Evolutionary conservation across 2,888 invertebrate genomes (phyloP).

Genomic region (Lymantria dispar): DNA sequence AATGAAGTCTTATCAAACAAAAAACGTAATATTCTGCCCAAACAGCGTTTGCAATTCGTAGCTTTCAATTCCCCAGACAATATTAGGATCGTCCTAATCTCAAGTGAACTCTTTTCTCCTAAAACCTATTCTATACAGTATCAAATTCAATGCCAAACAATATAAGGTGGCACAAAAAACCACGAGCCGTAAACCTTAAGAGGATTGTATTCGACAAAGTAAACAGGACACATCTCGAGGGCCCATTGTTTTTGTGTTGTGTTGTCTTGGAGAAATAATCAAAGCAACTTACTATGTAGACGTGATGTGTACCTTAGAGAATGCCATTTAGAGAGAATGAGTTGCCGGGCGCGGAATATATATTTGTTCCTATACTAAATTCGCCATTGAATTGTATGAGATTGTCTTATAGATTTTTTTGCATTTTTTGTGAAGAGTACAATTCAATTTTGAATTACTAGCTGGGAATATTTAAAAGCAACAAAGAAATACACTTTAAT

Average conservation of each 20-base stretch:
- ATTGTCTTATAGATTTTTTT: too few relatives aligned
- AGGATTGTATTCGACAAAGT: conserved; percentile 26
- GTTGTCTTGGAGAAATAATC: conserved; percentile 26
- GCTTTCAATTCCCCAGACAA: not conserved
- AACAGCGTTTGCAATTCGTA: too few relatives aligned
- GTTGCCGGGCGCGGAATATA: not conserved
- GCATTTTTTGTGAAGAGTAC: too few relatives aligned
- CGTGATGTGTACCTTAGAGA: conserved; percentile 7
- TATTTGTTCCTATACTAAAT: not conserved
- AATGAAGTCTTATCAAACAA: too few relatives aligned
- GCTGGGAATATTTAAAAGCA: too few relatives aligned
- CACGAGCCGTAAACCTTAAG: conserved; percentile 14
- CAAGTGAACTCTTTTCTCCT: not conserved
- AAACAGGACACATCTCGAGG: conserved; percentile 26
- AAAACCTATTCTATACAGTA: not conserved
- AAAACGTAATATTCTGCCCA: too few relatives aligned
- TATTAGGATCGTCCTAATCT: not conserved
- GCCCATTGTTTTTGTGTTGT: conserved; percentile 18
- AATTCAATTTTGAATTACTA: too few relatives aligned
- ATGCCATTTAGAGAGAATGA: not conserved
- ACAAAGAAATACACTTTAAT: too few relatives aligned
- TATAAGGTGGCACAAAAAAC: conserved; percentile 18
- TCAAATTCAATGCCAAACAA: conserved; percentile 18
- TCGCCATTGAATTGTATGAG: not conserved
- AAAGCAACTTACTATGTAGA: conserved; percentile 16